phyloP scores from a whole-genome alignment of 2,113 vertebrate species.

The Nerophis lumbriciformis region DNA sequence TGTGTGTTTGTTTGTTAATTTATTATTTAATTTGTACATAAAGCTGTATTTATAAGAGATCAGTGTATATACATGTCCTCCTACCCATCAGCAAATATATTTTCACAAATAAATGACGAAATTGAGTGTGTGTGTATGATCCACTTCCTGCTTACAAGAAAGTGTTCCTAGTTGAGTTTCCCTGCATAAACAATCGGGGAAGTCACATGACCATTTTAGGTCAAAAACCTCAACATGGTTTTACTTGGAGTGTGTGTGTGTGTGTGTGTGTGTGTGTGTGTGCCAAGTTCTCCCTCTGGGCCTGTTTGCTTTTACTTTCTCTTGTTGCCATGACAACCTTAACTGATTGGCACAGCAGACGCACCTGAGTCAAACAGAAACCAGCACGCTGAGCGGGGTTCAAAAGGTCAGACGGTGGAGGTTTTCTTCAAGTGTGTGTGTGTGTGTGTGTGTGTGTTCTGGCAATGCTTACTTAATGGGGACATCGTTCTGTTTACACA shows the following conservation, averaged over 20 bases:
- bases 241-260: background rate
- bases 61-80: conserved; percentile 66
- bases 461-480: too few relatives aligned
- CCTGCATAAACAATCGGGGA: background rate
- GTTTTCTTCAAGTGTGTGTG: too few relatives aligned
- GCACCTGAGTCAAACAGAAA: too few relatives aligned
- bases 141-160: too few relatives aligned
- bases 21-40: conserved; percentile 65
- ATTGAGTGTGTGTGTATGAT: conserved; percentile 12
- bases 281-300: too few relatives aligned
- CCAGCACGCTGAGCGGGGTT: too few relatives aligned
- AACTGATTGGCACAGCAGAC: too few relatives aligned
- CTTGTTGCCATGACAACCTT: background rate
- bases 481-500: too few relatives aligned
- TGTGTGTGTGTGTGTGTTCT: too few relatives aligned
- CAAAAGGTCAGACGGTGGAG: too few relatives aligned
- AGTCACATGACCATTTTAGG: background rate
- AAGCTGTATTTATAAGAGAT: conserved; percentile 67
- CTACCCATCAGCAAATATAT: conserved; percentile 64
- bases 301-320: background rate
- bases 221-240: background rate
- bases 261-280: background rate
- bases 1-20: conserved; percentile 61
- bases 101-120: conserved; percentile 73
- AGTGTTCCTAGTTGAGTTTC: too few relatives aligned